These are phyloP conservation scores for Leiothrix lutea DNA, from an alignment of 2,113 vertebrate species.

Conservation along the genomic window DNA sequence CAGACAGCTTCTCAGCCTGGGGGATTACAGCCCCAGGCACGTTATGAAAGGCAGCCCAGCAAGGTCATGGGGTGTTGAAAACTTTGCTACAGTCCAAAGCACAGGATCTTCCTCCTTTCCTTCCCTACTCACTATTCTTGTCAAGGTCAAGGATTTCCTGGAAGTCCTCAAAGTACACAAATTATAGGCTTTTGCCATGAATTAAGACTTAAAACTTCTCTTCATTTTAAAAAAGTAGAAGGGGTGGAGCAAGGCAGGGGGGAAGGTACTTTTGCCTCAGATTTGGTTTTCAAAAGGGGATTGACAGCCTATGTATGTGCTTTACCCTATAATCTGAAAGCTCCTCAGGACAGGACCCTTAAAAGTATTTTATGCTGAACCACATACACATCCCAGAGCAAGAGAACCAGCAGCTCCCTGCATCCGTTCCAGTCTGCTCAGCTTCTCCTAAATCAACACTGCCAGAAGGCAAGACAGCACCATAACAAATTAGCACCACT, in stretches of 20 bases:
- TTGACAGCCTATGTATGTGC: background rate
- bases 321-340: slow-evolving; percentile 3
- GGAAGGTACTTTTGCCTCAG: background rate
- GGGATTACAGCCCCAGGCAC: background rate
- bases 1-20: background rate
- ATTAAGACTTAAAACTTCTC: background rate
- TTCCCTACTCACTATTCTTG: background rate
- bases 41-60: background rate
- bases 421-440: background rate
- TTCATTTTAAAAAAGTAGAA: background rate
- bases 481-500: slow-evolving; percentile 57
- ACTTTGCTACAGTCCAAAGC: background rate
- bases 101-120: background rate
- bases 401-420: background rate
- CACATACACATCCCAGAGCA: background rate
- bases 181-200: background rate
- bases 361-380: background rate
- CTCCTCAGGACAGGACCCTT: background rate
- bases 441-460: slow-evolving; percentile 45
- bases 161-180: background rate
- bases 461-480: slow-evolving; percentile 57
- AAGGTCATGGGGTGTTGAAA: background rate
- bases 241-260: background rate
- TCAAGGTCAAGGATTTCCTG: slow-evolving; percentile 4
- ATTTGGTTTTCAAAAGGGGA: background rate